Evolutionary conservation across 2,888 invertebrate genomes (phyloP), one percentile per base, ranked within the genome.

Genomic region (Parascotia fuliginaria): DNA sequence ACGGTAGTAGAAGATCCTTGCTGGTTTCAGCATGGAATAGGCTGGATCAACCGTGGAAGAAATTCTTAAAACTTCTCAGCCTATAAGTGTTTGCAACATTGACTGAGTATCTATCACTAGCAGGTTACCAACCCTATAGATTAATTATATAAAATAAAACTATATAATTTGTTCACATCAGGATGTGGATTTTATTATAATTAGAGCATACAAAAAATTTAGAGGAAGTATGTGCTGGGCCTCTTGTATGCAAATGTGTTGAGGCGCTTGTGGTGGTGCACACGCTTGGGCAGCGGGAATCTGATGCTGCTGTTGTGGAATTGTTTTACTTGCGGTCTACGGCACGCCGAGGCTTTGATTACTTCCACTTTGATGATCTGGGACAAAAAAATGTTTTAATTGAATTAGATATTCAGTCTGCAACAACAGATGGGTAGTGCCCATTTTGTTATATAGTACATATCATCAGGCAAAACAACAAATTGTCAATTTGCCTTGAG

Each of bases 321-420:
- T 92, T 99, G 99, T 92, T 98, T 99, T 57, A 99, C 96, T 81
- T 98, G 96, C 16, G 98, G 96, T 77, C 99, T 95, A 75, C 99
- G 95, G 81, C 98, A 98, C 72, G 98, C 97, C 14, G 93, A 92
- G 14, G 98, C 97, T 77, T 96, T 95, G 54, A 99, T 97, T 51
- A 96, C 94, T 87, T 99, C 97, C 64, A 99, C 98, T 93, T 97
- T 97, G 85, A 99, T 99, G 77, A 99, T 99, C 94, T 98, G 95
- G 0, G 77, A 81, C 72, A 49, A 55, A 66, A 63, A 44, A 51
- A 54, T 22, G 7, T 6, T 24, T 6, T 3, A 7, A 7, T 24
- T 7, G 24, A 7, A 24, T 6, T 6, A 6, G 24, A 7, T 24
- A 6, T 3, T 19, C 24, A 24, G 7, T 24, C 24, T n/a, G n/a